phyloP scores from a whole-genome alignment of 1,140 invertebrate genomes.

The Drosophila ironensis region DNA sequence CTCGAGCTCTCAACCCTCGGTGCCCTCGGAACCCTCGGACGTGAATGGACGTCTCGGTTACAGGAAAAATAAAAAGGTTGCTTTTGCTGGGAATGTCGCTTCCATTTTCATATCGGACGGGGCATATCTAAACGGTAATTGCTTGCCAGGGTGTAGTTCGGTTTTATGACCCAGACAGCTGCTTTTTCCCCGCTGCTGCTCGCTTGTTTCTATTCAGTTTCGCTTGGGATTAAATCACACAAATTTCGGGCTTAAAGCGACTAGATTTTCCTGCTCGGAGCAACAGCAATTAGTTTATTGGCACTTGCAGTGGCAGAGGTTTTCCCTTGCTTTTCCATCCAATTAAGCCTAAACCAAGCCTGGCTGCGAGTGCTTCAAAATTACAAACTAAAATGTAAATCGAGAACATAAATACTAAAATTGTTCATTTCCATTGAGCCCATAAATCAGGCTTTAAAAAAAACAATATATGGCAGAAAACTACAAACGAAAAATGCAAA shows the following conservation, averaged over 20 bases:
- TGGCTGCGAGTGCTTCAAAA: too few species aligned
- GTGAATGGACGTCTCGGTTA: slow-evolving; percentile 67
- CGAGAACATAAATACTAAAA: too few species aligned
- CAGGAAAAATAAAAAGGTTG: slow-evolving; percentile 26
- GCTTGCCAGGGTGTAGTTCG: slow-evolving; percentile 71
- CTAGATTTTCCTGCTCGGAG: neutral
- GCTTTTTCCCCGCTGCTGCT: slow-evolving; percentile 55
- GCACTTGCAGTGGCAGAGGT: too few species aligned
- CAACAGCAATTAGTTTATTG: slow-evolving; percentile 48
- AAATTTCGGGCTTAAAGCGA: slow-evolving; percentile 12
- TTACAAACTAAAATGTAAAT: too few species aligned
- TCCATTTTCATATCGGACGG: slow-evolving; percentile 6
- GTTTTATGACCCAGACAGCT: slow-evolving; percentile 74
- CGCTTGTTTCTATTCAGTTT: neutral
- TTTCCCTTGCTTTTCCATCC: too few species aligned
- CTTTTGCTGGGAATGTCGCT: slow-evolving; percentile 4
- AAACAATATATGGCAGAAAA: too few species aligned
- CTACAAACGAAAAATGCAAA: too few species aligned
- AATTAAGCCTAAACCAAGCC: too few species aligned
- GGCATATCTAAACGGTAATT: slow-evolving; percentile 74
- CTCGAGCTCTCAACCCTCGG: slow-evolving; percentile 28
- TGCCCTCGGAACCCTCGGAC: neutral
- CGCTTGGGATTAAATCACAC: slow-evolving; percentile 47
- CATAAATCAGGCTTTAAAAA: too few species aligned
- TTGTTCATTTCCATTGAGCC: too few species aligned